phyloP scores from a whole-genome alignment of 2,113 vertebrate species.

The Ceratotherium simum region DNA sequence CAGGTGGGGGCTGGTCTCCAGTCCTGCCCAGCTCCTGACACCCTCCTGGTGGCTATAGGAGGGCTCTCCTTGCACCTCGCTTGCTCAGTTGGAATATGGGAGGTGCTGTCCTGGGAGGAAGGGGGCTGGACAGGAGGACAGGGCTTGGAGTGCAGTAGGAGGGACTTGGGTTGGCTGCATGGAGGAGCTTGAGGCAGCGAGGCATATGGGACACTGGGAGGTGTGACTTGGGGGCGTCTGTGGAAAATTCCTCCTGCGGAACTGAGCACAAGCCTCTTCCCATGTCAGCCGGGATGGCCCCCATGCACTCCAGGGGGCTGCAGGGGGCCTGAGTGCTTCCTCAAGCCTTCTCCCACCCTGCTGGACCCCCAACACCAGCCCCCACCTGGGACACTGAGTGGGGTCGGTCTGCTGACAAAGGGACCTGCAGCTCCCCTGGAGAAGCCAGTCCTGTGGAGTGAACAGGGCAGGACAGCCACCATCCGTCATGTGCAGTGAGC shows the following conservation, averaged over 20 bases:
- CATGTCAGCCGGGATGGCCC: fast-evolving
- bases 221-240: background rate
- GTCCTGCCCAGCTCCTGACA: fast-evolving
- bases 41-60: background rate
- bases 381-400: background rate
- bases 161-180: background rate
- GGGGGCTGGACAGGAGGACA: background rate
- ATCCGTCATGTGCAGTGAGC: background rate
- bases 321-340: background rate
- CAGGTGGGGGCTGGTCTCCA: background rate
- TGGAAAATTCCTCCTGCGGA: conserved; percentile 43
- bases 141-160: background rate
- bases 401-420: background rate
- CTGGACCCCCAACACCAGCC: background rate
- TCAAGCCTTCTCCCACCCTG: background rate
- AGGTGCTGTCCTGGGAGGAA: background rate
- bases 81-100: fast-evolving
- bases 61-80: background rate
- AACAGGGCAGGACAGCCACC: background rate
- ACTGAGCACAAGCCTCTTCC: background rate
- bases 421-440: fast-evolving
- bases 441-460: background rate
- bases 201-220: background rate
- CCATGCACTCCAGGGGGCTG: fast-evolving
- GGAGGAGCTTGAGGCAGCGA: background rate